Evolutionary conservation across 2,797 vertebrate species (phyloP), one percentile per base, ranked within the genome.

Genomic region (Cryptoprocta ferox): DNA sequence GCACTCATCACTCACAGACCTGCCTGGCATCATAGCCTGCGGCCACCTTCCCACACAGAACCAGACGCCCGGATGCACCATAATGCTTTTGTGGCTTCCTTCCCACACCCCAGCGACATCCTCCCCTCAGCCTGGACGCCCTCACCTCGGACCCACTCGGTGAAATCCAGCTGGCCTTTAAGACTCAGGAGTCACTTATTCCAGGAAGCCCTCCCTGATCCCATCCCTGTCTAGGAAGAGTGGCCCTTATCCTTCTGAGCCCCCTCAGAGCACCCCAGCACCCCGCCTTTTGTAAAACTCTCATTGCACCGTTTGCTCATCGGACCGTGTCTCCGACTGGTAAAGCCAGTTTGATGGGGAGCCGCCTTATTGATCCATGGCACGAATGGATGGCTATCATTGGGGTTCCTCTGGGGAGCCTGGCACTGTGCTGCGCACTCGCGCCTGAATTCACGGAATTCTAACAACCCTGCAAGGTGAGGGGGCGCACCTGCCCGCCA

Each of bases 181-280:
- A 75, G 48, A 85, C 39, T 89, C 6, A 2, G 73, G 75, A 37
- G 66, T 53, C 14, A 16, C 32, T 30, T 92, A 59, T 50, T 94
- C 76, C 93, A 90, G 79, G 48, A 96, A 90, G 80, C 35, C 73
- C 37, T 95, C 70, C 2, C 1, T 37, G 78, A 83, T 94, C 24
- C 48, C 4, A 2, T 48, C 8, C 28, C 5, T 32, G 84, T 35
- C 75, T 18, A 2, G 50, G 48, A 70, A 89, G 7, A 11, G 18
- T 42, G 35, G 16, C 48, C 19, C 42, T 80, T 2, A 3, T 11
- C 48, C 30, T 95, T 68, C 79, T 45, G 87, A 78, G 37, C 12
- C 61, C 53, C 42, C 13, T 88, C 15, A 1, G 50, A 91, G 26
- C 32, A 76, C 26, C 16, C 21, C 12, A 80, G 75, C 3, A 37